These are phyloP conservation scores for Manacus vitellinus DNA, from an alignment of 2,113 vertebrate genomes.

Conservation along the genomic window DNA sequence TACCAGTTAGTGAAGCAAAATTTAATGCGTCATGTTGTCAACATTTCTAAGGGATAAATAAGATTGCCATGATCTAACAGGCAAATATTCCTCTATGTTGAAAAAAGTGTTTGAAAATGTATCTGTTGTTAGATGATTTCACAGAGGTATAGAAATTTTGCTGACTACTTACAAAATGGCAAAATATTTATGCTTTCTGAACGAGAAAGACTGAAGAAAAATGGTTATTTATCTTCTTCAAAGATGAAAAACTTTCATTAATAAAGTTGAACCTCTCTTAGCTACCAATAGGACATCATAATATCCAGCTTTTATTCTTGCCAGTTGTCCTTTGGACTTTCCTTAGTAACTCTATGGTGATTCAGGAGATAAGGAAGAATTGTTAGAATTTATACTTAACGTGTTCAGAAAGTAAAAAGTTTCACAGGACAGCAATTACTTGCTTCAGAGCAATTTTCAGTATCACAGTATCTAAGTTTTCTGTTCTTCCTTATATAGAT, in stretches of 20 bases:
- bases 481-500: neutral
- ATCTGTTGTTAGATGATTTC: neutral
- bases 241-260: neutral
- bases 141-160: neutral
- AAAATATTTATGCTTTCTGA: neutral
- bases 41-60: neutral
- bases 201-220: neutral
- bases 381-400: neutral
- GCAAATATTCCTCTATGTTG: neutral
- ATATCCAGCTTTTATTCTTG: neutral
- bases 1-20: neutral
- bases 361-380: neutral
- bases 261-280: neutral
- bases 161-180: neutral
- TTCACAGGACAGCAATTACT: neutral
- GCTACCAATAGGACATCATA: neutral
- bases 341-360: neutral
- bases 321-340: neutral
- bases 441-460: neutral
- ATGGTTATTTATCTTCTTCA: neutral
- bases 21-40: neutral
- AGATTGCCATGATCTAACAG: neutral
- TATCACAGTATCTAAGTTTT: neutral
- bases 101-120: neutral
- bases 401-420: neutral